Conservation (phyloP, 2,888 invertebrate species). For the Microdon myrmicae region DNA sequence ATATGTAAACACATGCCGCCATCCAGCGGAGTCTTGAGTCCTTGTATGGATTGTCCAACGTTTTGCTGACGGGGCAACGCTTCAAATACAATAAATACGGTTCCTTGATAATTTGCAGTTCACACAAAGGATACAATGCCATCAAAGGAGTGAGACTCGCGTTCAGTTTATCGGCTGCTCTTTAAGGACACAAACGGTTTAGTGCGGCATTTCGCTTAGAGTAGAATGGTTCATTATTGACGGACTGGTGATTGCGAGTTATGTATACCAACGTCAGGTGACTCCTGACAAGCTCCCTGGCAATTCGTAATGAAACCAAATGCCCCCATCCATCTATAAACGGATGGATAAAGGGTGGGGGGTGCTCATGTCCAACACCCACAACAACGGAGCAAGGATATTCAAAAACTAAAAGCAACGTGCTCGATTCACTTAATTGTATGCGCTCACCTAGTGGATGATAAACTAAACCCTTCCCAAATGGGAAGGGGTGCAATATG, state of each 20-base stretch:
- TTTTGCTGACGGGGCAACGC: constrained; percentile 22
- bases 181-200: constrained; percentile 6
- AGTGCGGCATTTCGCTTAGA: constrained; percentile 12
- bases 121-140: constrained; percentile 16
- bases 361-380: constrained; percentile 1
- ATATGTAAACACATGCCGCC: neutral
- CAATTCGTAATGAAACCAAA: constrained; percentile 48
- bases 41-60: constrained; percentile 33
- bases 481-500: constrained; percentile 36
- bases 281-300: constrained; percentile 22
- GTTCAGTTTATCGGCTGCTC: constrained; percentile 1
- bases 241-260: neutral
- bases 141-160: constrained; percentile 2
- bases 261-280: no score
- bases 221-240: neutral
- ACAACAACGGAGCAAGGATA: no score
- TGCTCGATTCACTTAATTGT: constrained; percentile 24
- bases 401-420: constrained; percentile 10
- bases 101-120: constrained; percentile 24
- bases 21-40: constrained; percentile 8
- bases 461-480: constrained; percentile 31
- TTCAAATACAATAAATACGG: constrained; percentile 32
- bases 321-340: constrained; percentile 36
- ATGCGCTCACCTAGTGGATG: constrained; percentile 35
- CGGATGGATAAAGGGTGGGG: neutral